Conservation (phyloP, 2,797 vertebrate species). For the Tarsius wallacei region DNA sequence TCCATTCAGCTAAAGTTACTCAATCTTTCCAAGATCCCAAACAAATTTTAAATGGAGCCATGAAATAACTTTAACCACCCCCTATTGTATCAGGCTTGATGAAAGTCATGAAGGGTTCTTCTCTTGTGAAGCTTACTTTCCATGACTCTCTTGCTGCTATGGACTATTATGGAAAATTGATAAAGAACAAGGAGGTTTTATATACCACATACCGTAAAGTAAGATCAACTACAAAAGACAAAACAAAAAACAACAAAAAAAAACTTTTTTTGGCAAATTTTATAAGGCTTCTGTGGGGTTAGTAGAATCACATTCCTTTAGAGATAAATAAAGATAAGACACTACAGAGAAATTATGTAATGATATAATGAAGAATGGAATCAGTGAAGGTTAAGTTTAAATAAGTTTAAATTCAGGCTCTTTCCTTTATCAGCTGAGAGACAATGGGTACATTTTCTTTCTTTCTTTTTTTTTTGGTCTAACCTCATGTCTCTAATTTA, state of each 20-base stretch:
- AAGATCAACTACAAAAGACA: neutral
- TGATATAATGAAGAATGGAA: neutral
- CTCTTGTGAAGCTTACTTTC: neutral
- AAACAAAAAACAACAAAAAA: neutral
- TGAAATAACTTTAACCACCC: neutral
- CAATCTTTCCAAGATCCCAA: neutral
- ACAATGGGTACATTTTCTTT: neutral
- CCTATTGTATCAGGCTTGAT: neutral
- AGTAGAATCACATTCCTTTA: neutral
- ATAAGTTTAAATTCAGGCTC: neutral
- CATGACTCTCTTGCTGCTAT: neutral
- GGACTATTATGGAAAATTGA: neutral
- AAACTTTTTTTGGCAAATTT: neutral
- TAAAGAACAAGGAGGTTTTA: neutral
- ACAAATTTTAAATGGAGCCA: neutral
- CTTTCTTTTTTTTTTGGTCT: neutral
- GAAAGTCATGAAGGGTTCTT: neutral
- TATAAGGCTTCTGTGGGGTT: neutral
- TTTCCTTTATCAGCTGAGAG: neutral
- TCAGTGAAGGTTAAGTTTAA: neutral
- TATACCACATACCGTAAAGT: neutral
- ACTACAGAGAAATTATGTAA: fast-evolving
- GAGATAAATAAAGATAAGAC: neutral
- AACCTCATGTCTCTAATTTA: neutral
- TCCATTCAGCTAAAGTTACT: neutral